Percentiles rank a stretch among this genome's conserved stretches.
Conservation (phyloP, 1,140 invertebrate species). For the Drosophila asahinai region DNA sequence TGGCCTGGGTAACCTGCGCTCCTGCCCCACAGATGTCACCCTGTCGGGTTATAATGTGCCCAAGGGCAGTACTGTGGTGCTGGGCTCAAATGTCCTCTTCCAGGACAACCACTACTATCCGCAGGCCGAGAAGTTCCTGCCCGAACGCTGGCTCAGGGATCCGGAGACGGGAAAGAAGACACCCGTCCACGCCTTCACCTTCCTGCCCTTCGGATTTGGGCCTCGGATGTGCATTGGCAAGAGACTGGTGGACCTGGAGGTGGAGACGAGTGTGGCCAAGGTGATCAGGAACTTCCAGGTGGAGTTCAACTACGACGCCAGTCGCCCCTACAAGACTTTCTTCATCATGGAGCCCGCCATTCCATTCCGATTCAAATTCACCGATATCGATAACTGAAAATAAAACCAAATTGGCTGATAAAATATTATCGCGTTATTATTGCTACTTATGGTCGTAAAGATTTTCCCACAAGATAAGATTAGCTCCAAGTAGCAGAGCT, state of each 20-base stretch:
- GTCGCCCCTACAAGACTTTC: slow-evolving; percentile 43
- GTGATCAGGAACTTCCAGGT: slow-evolving; percentile 87
- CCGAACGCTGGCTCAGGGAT: slow-evolving; percentile 91
- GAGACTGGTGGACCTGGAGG: slow-evolving; percentile 90
- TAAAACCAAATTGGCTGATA: slow-evolving; percentile 7
- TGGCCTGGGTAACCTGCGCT: slow-evolving; percentile 92
- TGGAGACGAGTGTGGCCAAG: slow-evolving; percentile 88
- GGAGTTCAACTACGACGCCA: slow-evolving; percentile 85
- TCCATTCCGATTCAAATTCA: slow-evolving; percentile 65
- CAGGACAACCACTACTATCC: slow-evolving; percentile 86
- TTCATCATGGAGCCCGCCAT: slow-evolving; percentile 55
- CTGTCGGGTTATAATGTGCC: slow-evolving; percentile 93
- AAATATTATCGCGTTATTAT: background rate
- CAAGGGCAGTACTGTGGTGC: slow-evolving; percentile 86
- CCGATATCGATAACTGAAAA: slow-evolving; percentile 31
- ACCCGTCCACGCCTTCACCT: slow-evolving; percentile 48
- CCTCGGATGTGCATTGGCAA: slow-evolving; percentile 87
- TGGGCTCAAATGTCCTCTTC: slow-evolving; percentile 38
- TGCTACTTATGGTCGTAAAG: background rate
- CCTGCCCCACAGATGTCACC: slow-evolving; percentile 90
- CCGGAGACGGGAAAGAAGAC: slow-evolving; percentile 49
- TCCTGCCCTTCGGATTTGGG: slow-evolving; percentile 87
- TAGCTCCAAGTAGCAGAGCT: background rate
- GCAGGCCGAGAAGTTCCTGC: slow-evolving; percentile 89
- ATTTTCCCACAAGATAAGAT: slow-evolving; percentile 21